Evolutionary conservation across 2,113 vertebrate genomes (phyloP).

Genomic region (Vimba vimba): DNA sequence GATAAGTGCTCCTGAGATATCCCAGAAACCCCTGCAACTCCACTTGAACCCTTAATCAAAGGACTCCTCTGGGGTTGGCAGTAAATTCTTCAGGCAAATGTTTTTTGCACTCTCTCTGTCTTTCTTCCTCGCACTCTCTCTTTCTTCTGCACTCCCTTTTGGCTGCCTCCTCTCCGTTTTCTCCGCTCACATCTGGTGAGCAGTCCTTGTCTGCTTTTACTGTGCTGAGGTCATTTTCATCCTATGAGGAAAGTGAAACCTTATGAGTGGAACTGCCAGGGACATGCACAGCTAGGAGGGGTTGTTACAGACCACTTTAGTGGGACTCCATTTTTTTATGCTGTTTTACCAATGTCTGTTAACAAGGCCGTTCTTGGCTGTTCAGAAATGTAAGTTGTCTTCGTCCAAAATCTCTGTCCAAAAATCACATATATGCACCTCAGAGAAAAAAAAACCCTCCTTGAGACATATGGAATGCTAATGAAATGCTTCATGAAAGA

Average conservation of each 20-base stretch:
- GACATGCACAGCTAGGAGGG: conserved; percentile 12
- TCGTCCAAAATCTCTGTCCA: not conserved
- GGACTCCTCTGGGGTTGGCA: conserved; percentile 73
- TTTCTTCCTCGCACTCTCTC: conserved; percentile 30
- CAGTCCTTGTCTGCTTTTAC: conserved; percentile 80
- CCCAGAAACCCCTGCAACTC: conserved; percentile 75
- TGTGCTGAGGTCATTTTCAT: conserved; percentile 81
- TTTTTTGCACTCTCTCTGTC: conserved; percentile 65
- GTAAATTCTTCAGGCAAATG: conserved; percentile 78
- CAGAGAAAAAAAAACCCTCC: not conserved
- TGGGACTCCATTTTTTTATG: not conserved
- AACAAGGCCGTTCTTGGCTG: not conserved
- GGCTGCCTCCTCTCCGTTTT: conserved; percentile 15
- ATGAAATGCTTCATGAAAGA: conserved; percentile 1
- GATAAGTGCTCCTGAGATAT: conserved; percentile 68
- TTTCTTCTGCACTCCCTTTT: conserved; percentile 44
- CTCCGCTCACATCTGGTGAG: conserved; percentile 76
- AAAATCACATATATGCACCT: not conserved
- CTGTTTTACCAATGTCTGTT: conserved; percentile 27
- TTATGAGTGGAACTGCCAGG: conserved; percentile 64
- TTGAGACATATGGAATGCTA: not conserved
- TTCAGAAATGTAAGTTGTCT: not conserved
- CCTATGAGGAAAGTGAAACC: conserved; percentile 79
- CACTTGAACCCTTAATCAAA: conserved; percentile 76
- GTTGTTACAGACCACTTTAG: conserved; percentile 6